Evolutionary conservation across 2,888 invertebrate species (phyloP), one percentile per base, ranked within the genome.

Genomic region (Itoplectis maculator): DNA sequence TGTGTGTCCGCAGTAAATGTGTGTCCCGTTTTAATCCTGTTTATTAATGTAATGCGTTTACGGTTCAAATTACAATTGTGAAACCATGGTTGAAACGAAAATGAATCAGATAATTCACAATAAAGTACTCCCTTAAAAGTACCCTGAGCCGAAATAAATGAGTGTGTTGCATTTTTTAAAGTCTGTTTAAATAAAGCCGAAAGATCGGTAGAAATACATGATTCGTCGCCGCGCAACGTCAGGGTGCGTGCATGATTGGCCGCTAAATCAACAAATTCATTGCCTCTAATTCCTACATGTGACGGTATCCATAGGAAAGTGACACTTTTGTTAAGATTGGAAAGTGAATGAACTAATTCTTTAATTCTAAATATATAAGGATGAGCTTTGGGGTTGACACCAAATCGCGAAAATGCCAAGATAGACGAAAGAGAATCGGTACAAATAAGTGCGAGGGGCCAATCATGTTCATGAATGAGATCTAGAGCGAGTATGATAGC

Each of bases 211-310:
- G 6, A 20, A 8, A 45, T n/a, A 1, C 3, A 20, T 40, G 2
- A 11, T 37, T 13, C 4, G 7, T 6, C 11, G 18, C 23, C 5
- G 7, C 65, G 40, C 8, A 40, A 40, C 8, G 6, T 4, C 18
- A 47, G 4, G 0, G 59, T 5, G n/a, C 63, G 45, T 0, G 63
- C 73, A 23, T 18, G 13, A 11, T 74, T 74, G 3, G 73, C 63
- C 6, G 73, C 73, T 4, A 18, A 37, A n/a, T 74, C 63, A 2
- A 23, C 73, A 51, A 74, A 40, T n/a, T 74, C 51, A 6, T 63
- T 63, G 0, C 73, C n/a, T n/a, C n/a, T n/a, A n/a, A n/a, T n/a
- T n/a, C n/a, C n/a, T n/a, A n/a, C n/a, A n/a, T n/a, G n/a, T 61
- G 0, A 63, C 0, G 2, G 61, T 63, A 3, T 47, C 73, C 35